phyloP scores from a whole-genome alignment of 2,888 invertebrate genomes.

The Dryomyza anilis region DNA sequence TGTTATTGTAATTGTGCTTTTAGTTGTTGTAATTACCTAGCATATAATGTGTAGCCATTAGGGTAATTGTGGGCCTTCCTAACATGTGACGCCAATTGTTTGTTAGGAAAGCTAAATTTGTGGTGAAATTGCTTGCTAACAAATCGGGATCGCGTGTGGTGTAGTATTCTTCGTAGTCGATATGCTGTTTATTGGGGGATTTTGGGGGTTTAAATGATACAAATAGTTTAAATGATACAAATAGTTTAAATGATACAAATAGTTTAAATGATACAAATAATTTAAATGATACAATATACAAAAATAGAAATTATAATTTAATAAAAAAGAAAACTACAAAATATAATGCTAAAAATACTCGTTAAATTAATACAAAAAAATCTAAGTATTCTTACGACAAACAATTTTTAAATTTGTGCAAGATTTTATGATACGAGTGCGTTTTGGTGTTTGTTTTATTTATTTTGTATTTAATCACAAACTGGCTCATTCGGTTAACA shows the following conservation, averaged over 20 bases:
- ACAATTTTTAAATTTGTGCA: not conserved
- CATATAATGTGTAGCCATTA: conserved; percentile 83
- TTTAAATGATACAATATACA: not conserved
- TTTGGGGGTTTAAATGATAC: not conserved
- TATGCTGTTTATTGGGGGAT: conserved; percentile 66
- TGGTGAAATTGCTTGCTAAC: conserved; percentile 91
- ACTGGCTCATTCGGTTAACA: conserved; percentile 9
- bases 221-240: not conserved
- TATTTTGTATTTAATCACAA: too few species aligned
- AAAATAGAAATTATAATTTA: not conserved
- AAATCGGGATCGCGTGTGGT: conserved; percentile 94
- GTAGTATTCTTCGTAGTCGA: conserved; percentile 94
- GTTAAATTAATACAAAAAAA: not conserved
- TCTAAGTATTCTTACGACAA: not conserved
- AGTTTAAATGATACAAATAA: conserved; percentile 2
- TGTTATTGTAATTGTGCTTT: conserved; percentile 6
- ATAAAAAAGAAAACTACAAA: not conserved
- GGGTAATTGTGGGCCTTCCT: conserved; percentile 92
- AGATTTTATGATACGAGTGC: not conserved
- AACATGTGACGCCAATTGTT: conserved; percentile 97
- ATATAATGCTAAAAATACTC: too few species aligned
- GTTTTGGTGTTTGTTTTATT: conserved; percentile 7
- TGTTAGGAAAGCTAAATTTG: conserved; percentile 92
- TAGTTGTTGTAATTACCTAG: conserved; percentile 82
- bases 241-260: too few species aligned